Conservation (phyloP, 1,140 invertebrate genomes). For the Aphis gossypii region DNA sequence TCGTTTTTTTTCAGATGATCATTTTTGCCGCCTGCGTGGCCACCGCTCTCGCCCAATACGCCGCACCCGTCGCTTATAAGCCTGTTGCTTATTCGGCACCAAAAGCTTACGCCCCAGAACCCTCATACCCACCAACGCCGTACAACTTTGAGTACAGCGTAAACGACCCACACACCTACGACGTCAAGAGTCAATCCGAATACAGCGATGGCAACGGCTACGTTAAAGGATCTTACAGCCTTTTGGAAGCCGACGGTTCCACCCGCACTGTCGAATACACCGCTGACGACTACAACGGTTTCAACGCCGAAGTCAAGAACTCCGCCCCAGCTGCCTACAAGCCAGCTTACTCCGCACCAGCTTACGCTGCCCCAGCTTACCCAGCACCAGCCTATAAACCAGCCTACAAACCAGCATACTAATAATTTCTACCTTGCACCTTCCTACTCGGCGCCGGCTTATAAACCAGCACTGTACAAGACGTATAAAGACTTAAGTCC, state of each 20-base stretch:
- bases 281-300: constrained; percentile 60
- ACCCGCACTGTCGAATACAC: constrained; percentile 69
- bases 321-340: constrained; percentile 60
- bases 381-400: not conserved
- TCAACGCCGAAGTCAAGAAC: constrained; percentile 61
- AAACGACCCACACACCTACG: not conserved
- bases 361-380: not conserved
- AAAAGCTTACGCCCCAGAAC: not conserved
- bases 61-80: not conserved
- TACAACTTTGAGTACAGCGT: not conserved
- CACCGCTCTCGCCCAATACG: constrained; percentile 47
- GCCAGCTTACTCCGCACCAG: not conserved
- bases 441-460: not conserved
- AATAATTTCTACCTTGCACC: no score
- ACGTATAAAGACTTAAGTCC: no score
- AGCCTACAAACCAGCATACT: no score
- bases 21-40: constrained; percentile 45
- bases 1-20: constrained; percentile 34
- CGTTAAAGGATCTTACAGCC: constrained; percentile 64
- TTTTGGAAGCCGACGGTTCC: constrained; percentile 68
- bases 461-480: not conserved
- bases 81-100: not conserved
- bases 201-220: not conserved
- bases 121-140: not conserved
- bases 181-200: not conserved